Conservation (phyloP, 2,888 invertebrate species). For the Plagodis dolabraria region DNA sequence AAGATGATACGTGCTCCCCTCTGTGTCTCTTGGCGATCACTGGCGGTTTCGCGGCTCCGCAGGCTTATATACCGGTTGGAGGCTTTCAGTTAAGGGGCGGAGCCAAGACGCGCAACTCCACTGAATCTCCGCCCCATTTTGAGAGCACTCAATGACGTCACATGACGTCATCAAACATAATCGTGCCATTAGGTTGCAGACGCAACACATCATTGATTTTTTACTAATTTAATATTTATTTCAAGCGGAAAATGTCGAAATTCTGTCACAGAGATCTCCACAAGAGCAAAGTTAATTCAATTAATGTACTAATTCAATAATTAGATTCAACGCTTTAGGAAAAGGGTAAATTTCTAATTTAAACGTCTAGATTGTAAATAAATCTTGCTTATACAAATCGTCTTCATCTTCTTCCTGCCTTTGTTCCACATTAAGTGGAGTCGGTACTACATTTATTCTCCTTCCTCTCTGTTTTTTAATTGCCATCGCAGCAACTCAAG, state of each 20-base stretch:
- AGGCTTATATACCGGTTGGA: conserved; percentile 65
- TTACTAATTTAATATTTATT: conserved; percentile 4
- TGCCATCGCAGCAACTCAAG: no score
- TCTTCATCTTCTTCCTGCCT: no score
- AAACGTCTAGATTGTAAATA: conserved; percentile 2
- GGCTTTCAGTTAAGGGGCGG: conserved; percentile 61
- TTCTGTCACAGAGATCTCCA: conserved; percentile 3
- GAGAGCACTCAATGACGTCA: conserved; percentile 62
- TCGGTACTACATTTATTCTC: no score
- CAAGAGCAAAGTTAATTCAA: conserved; percentile 12
- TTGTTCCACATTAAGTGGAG: no score
- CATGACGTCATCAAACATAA: conserved; percentile 40
- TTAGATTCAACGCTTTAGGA: conserved; percentile 4
- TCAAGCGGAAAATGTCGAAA: conserved; percentile 14
- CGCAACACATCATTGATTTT: background rate
- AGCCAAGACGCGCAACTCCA: conserved; percentile 51
- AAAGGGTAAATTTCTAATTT: conserved; percentile 9
- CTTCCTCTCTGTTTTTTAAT: no score
- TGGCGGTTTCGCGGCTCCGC: conserved; percentile 46
- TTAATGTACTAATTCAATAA: conserved; percentile 6
- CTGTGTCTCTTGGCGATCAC: conserved; percentile 47
- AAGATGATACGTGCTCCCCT: conserved; percentile 37
- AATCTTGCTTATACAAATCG: background rate
- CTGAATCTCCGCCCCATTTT: conserved; percentile 67
- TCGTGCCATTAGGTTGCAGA: background rate